phyloP scores from a whole-genome alignment of 2,888 invertebrate species.

The Drosophila neotestacea region DNA sequence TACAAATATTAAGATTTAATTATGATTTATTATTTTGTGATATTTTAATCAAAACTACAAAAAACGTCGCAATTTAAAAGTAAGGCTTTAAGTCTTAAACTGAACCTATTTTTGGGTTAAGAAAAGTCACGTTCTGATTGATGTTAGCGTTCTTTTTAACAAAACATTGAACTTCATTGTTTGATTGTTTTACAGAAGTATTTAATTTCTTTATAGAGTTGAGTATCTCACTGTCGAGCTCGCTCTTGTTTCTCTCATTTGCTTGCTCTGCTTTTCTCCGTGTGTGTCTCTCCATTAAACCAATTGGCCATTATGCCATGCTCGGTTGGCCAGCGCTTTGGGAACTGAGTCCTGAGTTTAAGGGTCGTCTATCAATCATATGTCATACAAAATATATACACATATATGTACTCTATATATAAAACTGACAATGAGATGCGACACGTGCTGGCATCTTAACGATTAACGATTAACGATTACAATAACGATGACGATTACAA shows the following conservation, averaged over 20 bases:
- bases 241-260: neutral
- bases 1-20: too few relatives aligned
- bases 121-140: too few relatives aligned
- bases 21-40: too few relatives aligned
- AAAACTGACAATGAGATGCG: slow-evolving; percentile 1
- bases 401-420: neutral
- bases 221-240: neutral
- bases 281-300: slow-evolving; percentile 35
- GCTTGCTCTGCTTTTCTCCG: neutral
- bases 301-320: slow-evolving; percentile 57
- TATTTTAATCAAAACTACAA: too few relatives aligned
- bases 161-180: too few relatives aligned
- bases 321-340: slow-evolving; percentile 34
- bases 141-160: too few relatives aligned
- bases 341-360: slow-evolving; percentile 10
- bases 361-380: slow-evolving; percentile 52
- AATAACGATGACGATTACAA: slow-evolving; percentile 6
- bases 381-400: slow-evolving; percentile 31
- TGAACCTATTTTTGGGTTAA: too few relatives aligned
- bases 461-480: slow-evolving; percentile 20
- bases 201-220: too few relatives aligned
- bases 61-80: too few relatives aligned
- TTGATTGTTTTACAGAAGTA: too few relatives aligned
- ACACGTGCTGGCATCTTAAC: slow-evolving; percentile 25
- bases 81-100: too few relatives aligned